phyloP scores from a whole-genome alignment of 53 echinoderm and acorn worm species.

The Stichopus horrens region DNA sequence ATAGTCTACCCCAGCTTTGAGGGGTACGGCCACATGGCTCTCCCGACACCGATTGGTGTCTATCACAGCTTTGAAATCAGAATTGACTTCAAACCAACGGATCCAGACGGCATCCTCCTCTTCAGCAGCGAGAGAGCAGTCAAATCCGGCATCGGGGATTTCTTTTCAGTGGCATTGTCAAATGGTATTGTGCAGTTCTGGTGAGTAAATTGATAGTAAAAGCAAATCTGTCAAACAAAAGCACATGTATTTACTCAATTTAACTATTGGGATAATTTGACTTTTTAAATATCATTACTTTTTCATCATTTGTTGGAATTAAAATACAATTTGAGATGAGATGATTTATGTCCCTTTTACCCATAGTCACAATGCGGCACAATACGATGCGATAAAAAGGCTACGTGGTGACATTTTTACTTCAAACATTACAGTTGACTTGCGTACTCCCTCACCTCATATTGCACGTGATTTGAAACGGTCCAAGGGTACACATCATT shows the following conservation, averaged over 20 bases:
- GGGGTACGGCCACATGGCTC: constrained; percentile 66
- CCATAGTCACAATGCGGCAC: not conserved
- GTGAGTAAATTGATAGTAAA: constrained; percentile 40
- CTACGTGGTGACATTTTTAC: too few relatives aligned
- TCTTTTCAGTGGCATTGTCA: constrained; percentile 69
- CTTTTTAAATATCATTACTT: not conserved
- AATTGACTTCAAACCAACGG: constrained; percentile 81
- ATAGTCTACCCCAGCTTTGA: constrained; percentile 68
- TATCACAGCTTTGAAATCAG: constrained; percentile 85
- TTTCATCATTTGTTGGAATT: not conserved
- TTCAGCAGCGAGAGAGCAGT: constrained; percentile 69
- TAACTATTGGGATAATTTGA: too few relatives aligned
- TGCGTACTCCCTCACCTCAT: too few relatives aligned
- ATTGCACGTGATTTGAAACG: too few relatives aligned
- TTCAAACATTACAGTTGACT: too few relatives aligned
- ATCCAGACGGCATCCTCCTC: constrained; percentile 70
- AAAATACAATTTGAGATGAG: not conserved
- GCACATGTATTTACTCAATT: too few relatives aligned
- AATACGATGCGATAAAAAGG: too few relatives aligned
- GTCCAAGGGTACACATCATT: too few relatives aligned
- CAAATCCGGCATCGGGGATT: constrained; percentile 63
- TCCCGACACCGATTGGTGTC: constrained; percentile 56
- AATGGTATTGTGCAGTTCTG: constrained; percentile 77
- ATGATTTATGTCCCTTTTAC: too few relatives aligned
- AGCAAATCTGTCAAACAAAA: too few relatives aligned